Percentiles rank a stretch among this genome's conserved stretches.
These are phyloP conservation scores for Potorous gilbertii DNA, from an alignment of 2,797 vertebrate genomes.

Conservation along the genomic window DNA sequence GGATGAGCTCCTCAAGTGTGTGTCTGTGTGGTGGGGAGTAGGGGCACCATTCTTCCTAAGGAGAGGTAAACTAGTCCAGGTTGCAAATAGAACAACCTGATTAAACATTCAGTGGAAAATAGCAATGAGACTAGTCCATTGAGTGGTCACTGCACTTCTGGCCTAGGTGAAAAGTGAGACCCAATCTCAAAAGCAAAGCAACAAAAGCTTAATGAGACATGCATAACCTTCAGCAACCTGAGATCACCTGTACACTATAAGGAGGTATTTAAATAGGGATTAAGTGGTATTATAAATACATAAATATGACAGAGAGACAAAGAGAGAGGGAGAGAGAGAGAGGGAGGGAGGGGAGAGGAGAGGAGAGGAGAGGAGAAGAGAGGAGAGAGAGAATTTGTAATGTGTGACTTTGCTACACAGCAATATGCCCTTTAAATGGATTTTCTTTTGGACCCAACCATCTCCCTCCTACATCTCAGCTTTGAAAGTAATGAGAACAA, in stretches of 20 bases:
- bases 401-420: background rate
- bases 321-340: background rate
- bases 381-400: background rate
- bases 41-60: background rate
- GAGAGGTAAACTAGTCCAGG: background rate
- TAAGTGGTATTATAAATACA: background rate
- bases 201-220: background rate
- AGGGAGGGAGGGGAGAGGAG: background rate
- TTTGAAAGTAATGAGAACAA: constrained; percentile 63
- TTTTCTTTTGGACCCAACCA: constrained; percentile 50
- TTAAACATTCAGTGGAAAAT: background rate
- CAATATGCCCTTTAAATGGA: constrained; percentile 51
- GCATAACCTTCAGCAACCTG: background rate
- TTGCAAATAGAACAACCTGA: background rate
- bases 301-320: background rate
- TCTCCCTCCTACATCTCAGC: constrained; percentile 44
- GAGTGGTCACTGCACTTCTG: background rate
- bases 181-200: background rate
- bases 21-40: background rate
- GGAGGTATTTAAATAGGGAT: background rate
- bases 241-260: background rate
- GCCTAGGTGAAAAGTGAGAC: background rate
- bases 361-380: too few relatives aligned
- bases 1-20: background rate
- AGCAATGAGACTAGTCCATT: background rate